A percentile compares a stretch with the other conserved stretches of the same genome.
Evolutionary conservation across 2,113 vertebrate genomes (phyloP).

Genomic region (Alethe diademata): DNA sequence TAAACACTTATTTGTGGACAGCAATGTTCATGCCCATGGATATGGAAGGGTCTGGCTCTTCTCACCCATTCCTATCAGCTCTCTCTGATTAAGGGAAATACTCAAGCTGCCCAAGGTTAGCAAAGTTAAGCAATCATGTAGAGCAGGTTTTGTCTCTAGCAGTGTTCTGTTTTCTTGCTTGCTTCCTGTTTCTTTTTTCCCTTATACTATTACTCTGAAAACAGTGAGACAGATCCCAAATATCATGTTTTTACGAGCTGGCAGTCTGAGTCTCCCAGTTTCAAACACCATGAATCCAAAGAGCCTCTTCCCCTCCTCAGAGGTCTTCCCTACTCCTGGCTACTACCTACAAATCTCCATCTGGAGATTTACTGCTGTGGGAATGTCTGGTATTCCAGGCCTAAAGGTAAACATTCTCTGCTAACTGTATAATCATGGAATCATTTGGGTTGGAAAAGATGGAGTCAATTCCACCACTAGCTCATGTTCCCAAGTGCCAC

Average conservation of each 20-base stretch:
- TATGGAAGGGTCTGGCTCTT: neutral
- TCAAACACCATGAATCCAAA: neutral
- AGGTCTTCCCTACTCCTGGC: neutral
- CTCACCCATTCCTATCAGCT: neutral
- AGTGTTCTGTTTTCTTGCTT: neutral
- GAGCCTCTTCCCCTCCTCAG: neutral
- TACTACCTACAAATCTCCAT: neutral
- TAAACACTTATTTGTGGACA: neutral
- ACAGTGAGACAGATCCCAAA: neutral
- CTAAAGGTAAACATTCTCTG: neutral
- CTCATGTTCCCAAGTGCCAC: neutral
- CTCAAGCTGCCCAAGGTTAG: neutral
- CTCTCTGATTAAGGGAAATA: neutral
- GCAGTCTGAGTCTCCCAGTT: neutral
- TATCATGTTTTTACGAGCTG: neutral
- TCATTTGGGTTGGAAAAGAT: neutral
- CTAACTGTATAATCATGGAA: neutral
- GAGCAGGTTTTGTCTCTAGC: neutral
- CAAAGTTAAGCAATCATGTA: neutral
- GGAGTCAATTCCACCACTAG: too few relatives aligned
- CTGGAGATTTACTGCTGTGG: neutral
- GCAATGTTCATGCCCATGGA: accelerated
- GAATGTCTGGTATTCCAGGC: neutral
- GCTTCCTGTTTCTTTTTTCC: neutral
- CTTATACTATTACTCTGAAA: neutral